Base-by-base conservation (phyloP, 2,797 vertebrate genomes). In the Myotis pilosus region DNA sequence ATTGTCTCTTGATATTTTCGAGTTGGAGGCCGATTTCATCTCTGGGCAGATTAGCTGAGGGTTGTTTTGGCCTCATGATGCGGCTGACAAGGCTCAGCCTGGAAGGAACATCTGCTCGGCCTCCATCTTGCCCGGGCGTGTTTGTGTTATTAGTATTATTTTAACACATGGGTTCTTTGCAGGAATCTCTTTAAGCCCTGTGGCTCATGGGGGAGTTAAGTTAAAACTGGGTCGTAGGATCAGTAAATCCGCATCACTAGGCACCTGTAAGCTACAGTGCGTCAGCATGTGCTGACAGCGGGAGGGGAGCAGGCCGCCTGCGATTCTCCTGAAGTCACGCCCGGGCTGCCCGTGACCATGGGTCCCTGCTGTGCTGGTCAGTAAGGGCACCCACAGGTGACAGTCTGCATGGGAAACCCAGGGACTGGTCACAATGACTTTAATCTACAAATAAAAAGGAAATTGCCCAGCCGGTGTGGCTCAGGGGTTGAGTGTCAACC, bases 161-260 rank as follows among this genome's bases (percentile, higher is more conserved):
- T 96, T 89, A 96, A 90, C 66, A 93, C 92, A 78, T 88, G 92
- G 64, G 85, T 96, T 96, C 95, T 92, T 96, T 41, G 15, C 62
- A 85, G 84, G 72, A 93, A 81, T 96, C 84, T 87, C 85, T 92
- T 94, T 83, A 96, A 82, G 91, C 53, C 79, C 55, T 30, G 55
- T 91, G 89, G 94, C 84, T 96, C 94, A 93, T 66, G 86, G 91
- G 90, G 85, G 95, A 95, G 78, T 90, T 94, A 79, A 92, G 79
- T 87, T 93, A 94, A 94, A 97, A 97, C 94, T 94, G 88, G 92
- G 81, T 92, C 96, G 92, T 82, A 41, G 92, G 95, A 96, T 93
- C 81, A 62, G 95, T 80, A 90, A 83, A 95, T 88, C 85, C 78
- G 44, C 55, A 81, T 81, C 47, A 8, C 53, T 80, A 68, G 87